Base-by-base conservation (phyloP, 1,140 invertebrate species). In the Tetraneura akinire region DNA sequence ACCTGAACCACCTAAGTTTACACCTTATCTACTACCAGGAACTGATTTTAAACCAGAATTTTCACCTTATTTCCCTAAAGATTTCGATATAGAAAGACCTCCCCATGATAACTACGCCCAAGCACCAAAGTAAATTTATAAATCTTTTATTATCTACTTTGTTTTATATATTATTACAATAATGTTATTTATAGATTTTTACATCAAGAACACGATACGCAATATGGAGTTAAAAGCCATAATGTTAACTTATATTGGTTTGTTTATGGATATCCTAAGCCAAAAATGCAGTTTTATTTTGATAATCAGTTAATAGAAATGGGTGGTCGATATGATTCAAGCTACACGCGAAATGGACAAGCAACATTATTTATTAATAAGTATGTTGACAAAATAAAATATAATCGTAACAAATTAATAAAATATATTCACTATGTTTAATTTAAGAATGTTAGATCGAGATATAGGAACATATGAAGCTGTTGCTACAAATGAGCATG, bases 401-500 rank as follows among this genome's bases (percentile, higher is more conserved):
- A 26, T 53, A 21, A 62, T 37, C 37, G 18, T 71, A 18, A 60
- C 14, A 49, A 68, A 81, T 37, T 51, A 0, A 42, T 64, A n/a
- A 2, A 51, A 49, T 51, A 71, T 29, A 3, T 53, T 26, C 14
- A 1, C 0, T 47, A 3, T 29, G 9, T 82, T 80, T 60, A 55
- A 81, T 84, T 83, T 16, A 81, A 92, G 91, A 83, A 96, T 96
- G 93, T 84, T 93, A 47, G 95, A 97, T 57, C 88, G 92, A 26
- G 95, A 97, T 86, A 93, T 93, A n/a, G 97, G 97, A 26, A 88
- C 91, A 74, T 99, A 98, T 86, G 96, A 97, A 86, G 96, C 96
- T 32, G 90, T 95, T 2, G 96, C 96, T 3, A 91, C 88, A 21
- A 99, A 99, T 86, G 94, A 96, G 83, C 93, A 96, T 85, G 97